Evolutionary conservation across 2,888 invertebrate genomes (phyloP).

Genomic region (Lycophotia porphyrea): DNA sequence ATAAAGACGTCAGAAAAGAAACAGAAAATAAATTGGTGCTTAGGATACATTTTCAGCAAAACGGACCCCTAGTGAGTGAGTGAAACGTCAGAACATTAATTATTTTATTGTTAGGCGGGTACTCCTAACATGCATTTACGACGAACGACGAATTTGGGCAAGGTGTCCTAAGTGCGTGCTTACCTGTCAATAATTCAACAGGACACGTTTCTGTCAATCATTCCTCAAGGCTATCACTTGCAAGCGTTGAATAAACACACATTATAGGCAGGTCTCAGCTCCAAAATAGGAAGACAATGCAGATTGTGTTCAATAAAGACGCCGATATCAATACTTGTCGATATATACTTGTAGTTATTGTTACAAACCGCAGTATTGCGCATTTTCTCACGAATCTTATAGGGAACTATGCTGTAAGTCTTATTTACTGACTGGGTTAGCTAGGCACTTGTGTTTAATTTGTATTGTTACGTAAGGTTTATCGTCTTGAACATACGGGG

Average conservation of each 20-base stretch:
- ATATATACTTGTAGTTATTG: conserved; percentile 41
- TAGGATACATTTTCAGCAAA: neutral
- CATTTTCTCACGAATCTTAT: conserved; percentile 69
- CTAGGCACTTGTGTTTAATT: conserved; percentile 19
- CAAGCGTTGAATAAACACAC: conserved; percentile 15
- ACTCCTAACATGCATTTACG: neutral
- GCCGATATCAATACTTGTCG: conserved; percentile 33
- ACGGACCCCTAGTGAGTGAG: neutral
- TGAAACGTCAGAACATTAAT: conserved; percentile 11
- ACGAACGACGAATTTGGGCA: neutral
- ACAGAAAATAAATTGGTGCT: neutral
- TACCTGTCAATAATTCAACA: conserved; percentile 4
- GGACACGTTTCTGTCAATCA: conserved; percentile 31
- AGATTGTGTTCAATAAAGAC: conserved; percentile 58
- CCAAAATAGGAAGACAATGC: conserved; percentile 64
- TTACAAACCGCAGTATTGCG: conserved; percentile 62
- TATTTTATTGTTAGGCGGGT: neutral
- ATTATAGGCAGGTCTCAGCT: neutral
- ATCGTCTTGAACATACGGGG: neutral
- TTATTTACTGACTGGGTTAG: conserved; percentile 25
- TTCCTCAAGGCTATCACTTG: conserved; percentile 27
- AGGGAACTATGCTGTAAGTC: conserved; percentile 43
- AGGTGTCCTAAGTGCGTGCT: neutral
- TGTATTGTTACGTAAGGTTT: conserved; percentile 24
- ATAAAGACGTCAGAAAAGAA: neutral